Evolutionary conservation across 2,888 invertebrate genomes (phyloP), one percentile per base, ranked within the genome.

Genomic region (Hylaea fasciaria): DNA sequence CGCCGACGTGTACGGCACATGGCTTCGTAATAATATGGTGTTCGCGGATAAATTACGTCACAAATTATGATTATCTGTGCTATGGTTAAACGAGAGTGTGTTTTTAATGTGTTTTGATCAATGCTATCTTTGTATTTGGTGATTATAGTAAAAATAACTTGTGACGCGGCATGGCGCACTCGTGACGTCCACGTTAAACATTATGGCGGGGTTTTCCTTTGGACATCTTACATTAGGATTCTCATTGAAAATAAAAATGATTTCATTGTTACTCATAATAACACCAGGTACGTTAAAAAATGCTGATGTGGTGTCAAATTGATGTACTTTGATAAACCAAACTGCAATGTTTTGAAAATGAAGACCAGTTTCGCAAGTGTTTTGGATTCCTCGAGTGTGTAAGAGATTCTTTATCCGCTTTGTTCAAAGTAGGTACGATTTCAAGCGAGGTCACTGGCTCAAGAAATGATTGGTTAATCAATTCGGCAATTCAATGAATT

Each of bases 1-100:
- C 84, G 86, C 86, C 89, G 91, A 88, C 91, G 88, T 91, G 91
- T 85, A 85, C 83, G 85, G 83, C 91, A 91, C 91, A 91, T 91
- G 91, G 89, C 87, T 83, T 81, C 81, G 76, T 86, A 85, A 84
- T 88, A 85, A 87, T 86, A 83, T 85, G 82, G 85, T 85, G 86
- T 82, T 88, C 81, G 82, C 81, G 83, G 82, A 82, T 62, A 81
- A 61, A 83, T 85, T 85, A 84, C 84, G 82, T 83, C 81, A 82
- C 72, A 66, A 76, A 75, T 76, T 68, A 76, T 78, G 66, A 79
- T 72, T 75, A 70, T 72, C 70, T 74, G 80, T 81, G 78, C 70
- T 76, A 70, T 68, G 71, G 74, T 81, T 77, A 76, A 80, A 76
- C 77, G 80, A 83, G 80, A 79, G 83, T 85, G 83, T 81, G 70